Evolutionary conservation across 2,797 vertebrate genomes (phyloP).

Genomic region (Manis javanica): DNA sequence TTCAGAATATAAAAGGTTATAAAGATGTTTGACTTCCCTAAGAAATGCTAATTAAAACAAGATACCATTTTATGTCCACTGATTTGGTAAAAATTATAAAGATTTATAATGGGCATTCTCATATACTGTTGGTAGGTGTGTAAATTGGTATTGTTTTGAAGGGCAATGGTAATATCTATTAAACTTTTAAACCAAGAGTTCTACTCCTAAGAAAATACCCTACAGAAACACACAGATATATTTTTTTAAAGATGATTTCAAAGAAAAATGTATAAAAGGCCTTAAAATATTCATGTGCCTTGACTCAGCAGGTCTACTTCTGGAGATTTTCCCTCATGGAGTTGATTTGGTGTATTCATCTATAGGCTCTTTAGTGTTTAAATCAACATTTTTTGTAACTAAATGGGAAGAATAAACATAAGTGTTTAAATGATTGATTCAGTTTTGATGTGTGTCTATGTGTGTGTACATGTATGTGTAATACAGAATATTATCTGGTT

Average conservation of each 20-base stretch:
- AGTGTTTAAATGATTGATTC: not conserved
- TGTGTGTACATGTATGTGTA: not conserved
- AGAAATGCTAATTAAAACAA: slow-evolving; percentile 28
- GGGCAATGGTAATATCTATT: not conserved
- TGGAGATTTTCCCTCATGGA: slow-evolving; percentile 5
- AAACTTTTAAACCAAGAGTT: slow-evolving; percentile 47
- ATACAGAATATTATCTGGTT: not conserved
- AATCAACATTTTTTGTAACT: not conserved
- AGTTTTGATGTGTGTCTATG: not conserved
- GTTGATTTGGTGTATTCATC: not conserved
- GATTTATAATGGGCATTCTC: not conserved
- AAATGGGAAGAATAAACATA: not conserved
- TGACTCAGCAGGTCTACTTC: not conserved
- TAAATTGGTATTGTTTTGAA: not conserved
- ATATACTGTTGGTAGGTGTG: not conserved
- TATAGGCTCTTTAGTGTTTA: not conserved
- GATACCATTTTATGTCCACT: not conserved
- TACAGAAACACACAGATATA: not conserved
- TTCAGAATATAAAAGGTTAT: slow-evolving; percentile 33
- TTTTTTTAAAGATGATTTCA: slow-evolving; percentile 19
- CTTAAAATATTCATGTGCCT: not conserved
- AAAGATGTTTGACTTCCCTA: not conserved
- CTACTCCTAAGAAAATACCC: not conserved
- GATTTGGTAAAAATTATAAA: slow-evolving; percentile 42
- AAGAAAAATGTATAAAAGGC: slow-evolving; percentile 16